A percentile compares a stretch with the other conserved stretches of the same genome.
These are phyloP conservation scores for Erythrocercus mccallii DNA, from an alignment of 2,113 vertebrate genomes.

Conservation along the genomic window DNA sequence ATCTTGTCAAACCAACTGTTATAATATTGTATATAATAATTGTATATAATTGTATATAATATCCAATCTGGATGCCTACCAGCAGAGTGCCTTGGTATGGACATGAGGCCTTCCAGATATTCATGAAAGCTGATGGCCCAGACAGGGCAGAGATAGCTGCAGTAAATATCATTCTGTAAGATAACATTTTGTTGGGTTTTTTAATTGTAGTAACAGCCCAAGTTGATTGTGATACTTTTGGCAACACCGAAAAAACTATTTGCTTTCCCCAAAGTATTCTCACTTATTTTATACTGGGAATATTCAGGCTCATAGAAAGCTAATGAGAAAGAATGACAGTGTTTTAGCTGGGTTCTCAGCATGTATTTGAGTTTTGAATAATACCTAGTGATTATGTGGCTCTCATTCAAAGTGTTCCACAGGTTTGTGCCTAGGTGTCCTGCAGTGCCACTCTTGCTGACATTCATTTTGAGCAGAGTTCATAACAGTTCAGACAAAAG, in stretches of 20 bases:
- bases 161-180: neutral
- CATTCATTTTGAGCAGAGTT: neutral
- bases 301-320: neutral
- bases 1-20: neutral
- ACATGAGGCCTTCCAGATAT: neutral
- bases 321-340: neutral
- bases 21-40: neutral
- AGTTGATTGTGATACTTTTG: neutral
- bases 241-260: neutral
- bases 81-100: neutral
- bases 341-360: neutral
- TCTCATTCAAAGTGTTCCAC: neutral
- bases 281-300: neutral
- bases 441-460: neutral
- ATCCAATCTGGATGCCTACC: neutral
- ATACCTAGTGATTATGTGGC: neutral
- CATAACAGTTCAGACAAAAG: neutral
- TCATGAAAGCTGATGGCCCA: neutral
- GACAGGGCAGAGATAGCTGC: neutral
- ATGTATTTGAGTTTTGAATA: neutral
- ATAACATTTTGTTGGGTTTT: neutral
- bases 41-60: too few species aligned
- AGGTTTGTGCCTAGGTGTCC: neutral
- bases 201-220: neutral
- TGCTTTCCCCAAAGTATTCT: neutral